Conservation (phyloP, 2,797 vertebrate species). For the Microcaecilia unicolor region DNA sequence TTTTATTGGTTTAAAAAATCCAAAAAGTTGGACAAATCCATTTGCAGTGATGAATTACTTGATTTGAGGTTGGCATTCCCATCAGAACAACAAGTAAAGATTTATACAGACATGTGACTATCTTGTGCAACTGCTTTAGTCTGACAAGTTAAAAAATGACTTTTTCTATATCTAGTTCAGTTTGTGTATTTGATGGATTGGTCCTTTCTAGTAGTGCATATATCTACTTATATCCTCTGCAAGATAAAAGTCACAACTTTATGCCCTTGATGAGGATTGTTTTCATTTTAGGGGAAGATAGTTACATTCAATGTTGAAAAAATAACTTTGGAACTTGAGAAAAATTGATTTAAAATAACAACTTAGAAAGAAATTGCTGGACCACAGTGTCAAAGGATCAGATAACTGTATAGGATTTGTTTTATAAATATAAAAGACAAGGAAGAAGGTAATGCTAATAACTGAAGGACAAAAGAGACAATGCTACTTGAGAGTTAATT, state of each 20-base stretch:
- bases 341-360: neutral
- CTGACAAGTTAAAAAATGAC: conserved; percentile 3
- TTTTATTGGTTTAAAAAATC: conserved; percentile 6
- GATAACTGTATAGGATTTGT: neutral
- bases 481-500: too few species aligned
- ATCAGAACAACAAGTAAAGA: neutral
- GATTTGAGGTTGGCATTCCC: neutral
- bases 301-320: neutral
- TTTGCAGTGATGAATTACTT: conserved; percentile 3
- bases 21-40: neutral
- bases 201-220: neutral
- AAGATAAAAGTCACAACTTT: neutral
- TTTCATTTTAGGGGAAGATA: neutral
- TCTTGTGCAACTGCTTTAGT: neutral
- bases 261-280: neutral
- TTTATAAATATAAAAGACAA: neutral
- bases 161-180: conserved; percentile 1
- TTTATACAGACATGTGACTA: conserved; percentile 6
- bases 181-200: conserved; percentile 18
- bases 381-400: neutral
- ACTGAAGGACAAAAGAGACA: neutral
- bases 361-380: neutral
- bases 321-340: conserved; percentile 1
- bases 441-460: neutral
- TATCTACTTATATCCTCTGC: conserved; percentile 6